phyloP scores from a whole-genome alignment of 1,140 invertebrate species.

The Mya arenaria region DNA sequence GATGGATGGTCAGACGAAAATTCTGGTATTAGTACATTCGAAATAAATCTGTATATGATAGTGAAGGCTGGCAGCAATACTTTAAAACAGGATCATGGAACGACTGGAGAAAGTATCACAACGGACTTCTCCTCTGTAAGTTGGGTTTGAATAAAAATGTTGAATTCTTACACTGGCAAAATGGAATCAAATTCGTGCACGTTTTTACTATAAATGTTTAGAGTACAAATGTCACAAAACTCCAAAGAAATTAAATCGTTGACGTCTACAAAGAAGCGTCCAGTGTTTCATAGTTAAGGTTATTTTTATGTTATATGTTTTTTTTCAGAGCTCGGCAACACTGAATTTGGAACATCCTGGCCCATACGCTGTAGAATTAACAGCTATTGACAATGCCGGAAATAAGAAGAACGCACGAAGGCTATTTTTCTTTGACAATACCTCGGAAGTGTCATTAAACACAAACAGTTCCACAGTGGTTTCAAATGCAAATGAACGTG shows the following conservation, averaged over 20 bases:
- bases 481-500: not conserved
- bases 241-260: not conserved
- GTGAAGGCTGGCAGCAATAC: too few species aligned
- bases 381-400: not conserved
- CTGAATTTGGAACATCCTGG: not conserved
- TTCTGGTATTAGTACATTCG: not conserved
- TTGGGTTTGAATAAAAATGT: too few species aligned
- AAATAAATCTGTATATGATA: too few species aligned
- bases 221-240: not conserved
- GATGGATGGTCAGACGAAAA: not conserved
- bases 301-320: not conserved
- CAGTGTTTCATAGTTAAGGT: too few species aligned
- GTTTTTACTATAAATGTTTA: not conserved
- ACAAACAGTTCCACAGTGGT: not conserved
- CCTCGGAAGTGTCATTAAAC: not conserved
- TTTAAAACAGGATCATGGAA: too few species aligned
- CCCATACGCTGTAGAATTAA: slow-evolving; percentile 8
- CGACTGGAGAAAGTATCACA: not conserved
- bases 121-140: not conserved
- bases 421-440: slow-evolving; percentile 17
- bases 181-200: too few species aligned
- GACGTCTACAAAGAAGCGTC: not conserved
- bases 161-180: not conserved
- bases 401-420: slow-evolving; percentile 2
- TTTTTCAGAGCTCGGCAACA: not conserved